Conservation (phyloP, 2,888 invertebrate species). For the Linnaemya vulpina region DNA sequence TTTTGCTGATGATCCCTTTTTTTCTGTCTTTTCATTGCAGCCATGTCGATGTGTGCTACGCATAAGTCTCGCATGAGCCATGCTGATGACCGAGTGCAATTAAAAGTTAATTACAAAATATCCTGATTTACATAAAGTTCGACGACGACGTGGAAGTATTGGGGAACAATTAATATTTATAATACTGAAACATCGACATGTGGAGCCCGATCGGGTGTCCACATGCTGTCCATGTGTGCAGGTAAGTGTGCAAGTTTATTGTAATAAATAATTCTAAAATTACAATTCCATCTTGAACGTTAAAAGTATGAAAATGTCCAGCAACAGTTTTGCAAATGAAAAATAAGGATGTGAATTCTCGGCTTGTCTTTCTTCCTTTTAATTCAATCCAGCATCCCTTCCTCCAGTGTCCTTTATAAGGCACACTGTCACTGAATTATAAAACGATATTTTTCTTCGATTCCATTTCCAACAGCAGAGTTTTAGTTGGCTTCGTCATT, state of each 20-base stretch:
- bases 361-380: not conserved
- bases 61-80: too few relatives aligned
- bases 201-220: too few relatives aligned
- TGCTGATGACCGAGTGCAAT: too few relatives aligned
- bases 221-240: conserved; percentile 25
- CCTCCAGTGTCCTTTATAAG: not conserved
- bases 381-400: not conserved
- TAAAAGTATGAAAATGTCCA: conserved; percentile 71
- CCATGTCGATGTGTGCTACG: too few relatives aligned
- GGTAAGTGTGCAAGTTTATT: conserved; percentile 15
- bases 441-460: not conserved
- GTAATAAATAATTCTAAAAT: conserved; percentile 71
- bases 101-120: too few relatives aligned
- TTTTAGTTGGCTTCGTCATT: conserved; percentile 55
- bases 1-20: too few relatives aligned
- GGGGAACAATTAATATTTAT: too few relatives aligned
- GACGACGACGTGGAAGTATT: too few relatives aligned
- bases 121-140: too few relatives aligned
- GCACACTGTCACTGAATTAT: not conserved
- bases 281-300: conserved; percentile 72
- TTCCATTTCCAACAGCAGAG: conserved; percentile 4
- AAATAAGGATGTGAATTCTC: conserved; percentile 2
- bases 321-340: conserved; percentile 11
- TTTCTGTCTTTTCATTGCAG: too few relatives aligned
- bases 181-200: too few relatives aligned